Evolutionary conservation across 2,113 vertebrate genomes (phyloP), one percentile per base, ranked within the genome.

Genomic region (Marcusenius ussheri): DNA sequence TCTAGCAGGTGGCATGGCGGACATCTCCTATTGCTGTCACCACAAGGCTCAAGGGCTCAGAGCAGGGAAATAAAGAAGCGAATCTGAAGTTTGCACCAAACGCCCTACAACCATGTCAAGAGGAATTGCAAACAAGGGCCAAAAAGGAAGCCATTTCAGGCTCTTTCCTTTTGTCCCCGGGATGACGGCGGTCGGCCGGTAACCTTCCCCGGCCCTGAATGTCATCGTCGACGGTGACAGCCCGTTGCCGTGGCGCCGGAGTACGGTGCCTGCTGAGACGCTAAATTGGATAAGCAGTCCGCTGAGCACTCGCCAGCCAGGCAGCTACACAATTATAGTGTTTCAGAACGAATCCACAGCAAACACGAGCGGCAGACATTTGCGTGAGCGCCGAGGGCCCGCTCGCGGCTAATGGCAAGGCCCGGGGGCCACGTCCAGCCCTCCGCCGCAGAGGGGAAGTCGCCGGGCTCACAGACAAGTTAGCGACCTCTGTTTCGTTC

Each of bases 261-360:
- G 86, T 45, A 56, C 77, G 53, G 53, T 80, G 62, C 85, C 89
- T 58, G 89, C 89, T 88, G 89, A 35, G 89, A 88, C 53, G 58
- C 87, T 87, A 83, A 83, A 88, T 90, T 88, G 89, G 89, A 90
- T 77, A 88, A 74, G 66, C 74, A 86, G 49, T 77, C 62, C n/a
- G 62, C 5, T 47, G 89, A 17, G 11, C 11, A 47, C 50, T 87
- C 46, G 3, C 83, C 84, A 84, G 19, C 84, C 56, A 27, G 83
- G 62, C 89, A 51, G 47, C 15, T n/a, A 13, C 89, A 35, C 84
- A 49, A 90, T 90, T 90, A 87, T 45, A 24, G 89, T 62, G 89
- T 66, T 90, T 87, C 45, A 45, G 83, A 77, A 84, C 58, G 24
- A 62, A 87, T 87, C 8, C 46, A 35, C 84, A 17, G 83, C 66